phyloP scores from a whole-genome alignment of 2,888 invertebrate genomes.

The Archips crataeganus region DNA sequence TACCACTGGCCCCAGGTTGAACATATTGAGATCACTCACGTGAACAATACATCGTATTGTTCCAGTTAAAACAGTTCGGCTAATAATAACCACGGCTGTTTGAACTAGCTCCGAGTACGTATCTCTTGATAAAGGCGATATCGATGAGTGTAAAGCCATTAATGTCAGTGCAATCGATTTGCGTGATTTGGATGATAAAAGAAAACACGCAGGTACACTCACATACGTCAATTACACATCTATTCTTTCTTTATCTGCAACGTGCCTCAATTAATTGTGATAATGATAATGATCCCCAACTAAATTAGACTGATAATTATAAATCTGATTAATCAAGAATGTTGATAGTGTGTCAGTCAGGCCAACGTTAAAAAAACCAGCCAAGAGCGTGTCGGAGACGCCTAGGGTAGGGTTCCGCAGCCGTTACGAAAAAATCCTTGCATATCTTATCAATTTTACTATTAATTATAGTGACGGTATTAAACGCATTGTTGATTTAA shows the following conservation, averaged over 20 bases:
- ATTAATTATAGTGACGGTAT: too few relatives aligned
- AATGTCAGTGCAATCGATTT: conserved; percentile 33
- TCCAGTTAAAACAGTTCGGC: conserved; percentile 6
- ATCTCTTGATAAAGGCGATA: conserved; percentile 30
- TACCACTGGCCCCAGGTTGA: background rate
- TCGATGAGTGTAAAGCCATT: conserved; percentile 33
- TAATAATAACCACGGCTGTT: conserved; percentile 20
- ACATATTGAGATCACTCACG: background rate
- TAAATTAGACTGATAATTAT: too few relatives aligned
- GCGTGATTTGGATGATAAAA: conserved; percentile 35
- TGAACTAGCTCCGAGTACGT: background rate
- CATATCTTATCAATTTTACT: too few relatives aligned
- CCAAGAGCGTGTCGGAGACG: too few relatives aligned
- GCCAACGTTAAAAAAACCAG: too few relatives aligned
- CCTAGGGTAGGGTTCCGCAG: too few relatives aligned
- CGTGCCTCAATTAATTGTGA: background rate
- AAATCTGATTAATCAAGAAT: too few relatives aligned
- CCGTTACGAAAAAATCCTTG: too few relatives aligned
- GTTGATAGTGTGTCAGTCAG: too few relatives aligned
- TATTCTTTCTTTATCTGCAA: background rate
- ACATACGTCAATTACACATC: background rate
- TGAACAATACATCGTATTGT: conserved; percentile 13
- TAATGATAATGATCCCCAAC: background rate
- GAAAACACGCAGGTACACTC: background rate
- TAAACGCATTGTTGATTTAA: too few relatives aligned